Evolutionary conservation across 2,113 vertebrate genomes (phyloP).

Genomic region (Atractosteus spatula): DNA sequence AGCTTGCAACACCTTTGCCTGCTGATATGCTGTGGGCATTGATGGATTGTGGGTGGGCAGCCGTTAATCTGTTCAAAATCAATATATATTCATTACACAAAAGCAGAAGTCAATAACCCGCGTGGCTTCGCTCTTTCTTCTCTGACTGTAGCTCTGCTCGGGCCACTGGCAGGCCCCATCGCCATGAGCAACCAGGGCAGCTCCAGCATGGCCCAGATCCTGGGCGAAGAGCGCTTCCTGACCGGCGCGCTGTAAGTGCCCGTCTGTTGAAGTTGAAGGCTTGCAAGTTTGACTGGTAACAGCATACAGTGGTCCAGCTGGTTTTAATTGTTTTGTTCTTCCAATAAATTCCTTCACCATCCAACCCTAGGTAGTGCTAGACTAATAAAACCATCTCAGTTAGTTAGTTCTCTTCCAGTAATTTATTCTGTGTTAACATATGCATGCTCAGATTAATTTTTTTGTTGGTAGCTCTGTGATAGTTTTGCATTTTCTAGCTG

Average conservation of each 20-base stretch:
- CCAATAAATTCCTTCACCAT: too few relatives aligned
- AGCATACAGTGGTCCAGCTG: too few relatives aligned
- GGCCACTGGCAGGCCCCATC: background rate
- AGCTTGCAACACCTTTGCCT: background rate
- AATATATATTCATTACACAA: background rate
- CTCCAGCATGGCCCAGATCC: constrained; percentile 17
- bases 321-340: too few relatives aligned
- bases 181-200: constrained; percentile 17
- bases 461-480: too few relatives aligned
- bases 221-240: constrained; percentile 33
- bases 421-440: too few relatives aligned
- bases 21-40: background rate
- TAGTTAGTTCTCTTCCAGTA: too few relatives aligned
- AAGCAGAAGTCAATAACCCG: background rate
- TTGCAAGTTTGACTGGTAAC: too few relatives aligned
- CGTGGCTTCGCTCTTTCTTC: background rate
- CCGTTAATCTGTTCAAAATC: background rate
- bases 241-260: constrained; percentile 48
- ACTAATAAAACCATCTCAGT: too few relatives aligned
- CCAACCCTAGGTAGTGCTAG: too few relatives aligned
- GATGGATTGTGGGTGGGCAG: background rate
- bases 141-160: background rate
- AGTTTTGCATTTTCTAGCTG: too few relatives aligned
- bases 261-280: too few relatives aligned
- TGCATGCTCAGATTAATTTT: too few relatives aligned